Evolutionary conservation across 2,113 vertebrate genomes (phyloP), one percentile per base, ranked within the genome.

Genomic region (Salvator merianae): DNA sequence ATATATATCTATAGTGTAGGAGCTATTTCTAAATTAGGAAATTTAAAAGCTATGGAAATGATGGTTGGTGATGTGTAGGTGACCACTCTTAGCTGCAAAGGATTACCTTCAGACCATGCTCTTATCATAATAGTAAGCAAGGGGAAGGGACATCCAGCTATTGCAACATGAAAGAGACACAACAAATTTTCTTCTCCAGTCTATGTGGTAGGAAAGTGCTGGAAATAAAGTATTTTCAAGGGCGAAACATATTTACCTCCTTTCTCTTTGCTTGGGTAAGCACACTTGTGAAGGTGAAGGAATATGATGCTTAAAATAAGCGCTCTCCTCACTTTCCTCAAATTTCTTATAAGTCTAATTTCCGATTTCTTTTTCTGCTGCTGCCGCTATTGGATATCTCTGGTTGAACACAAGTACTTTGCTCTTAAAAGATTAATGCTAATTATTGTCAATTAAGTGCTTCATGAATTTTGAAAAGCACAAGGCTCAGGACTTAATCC

Each of bases 361-460:
- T n/a, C 43, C 14, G 43, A 47, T 47, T 47, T 47, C 43, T 47
- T 47, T 9, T 68, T 12, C 12, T 32, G 66, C 66, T 32, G 16
- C 43, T n/a, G 3, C 34, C 28, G 36, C 28, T 43, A 22, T 72
- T 73, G 32, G 16, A 22, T 62, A 59, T 13, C 34, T 62, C 68
- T 72, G 69, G 7, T 82, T 72, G 20, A 72, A 62, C 36, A 40
- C 26, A 62, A 62, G 68, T 28, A 22, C 70, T 32, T 30, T 63
- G 53, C 28, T 82, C 36, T 32, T 28, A 38, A 40, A 82, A 43
- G 80, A 10, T 70, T 73, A 38, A 62, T 82, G 69, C 80, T 82
- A 73, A 82, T 73, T 82, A 40, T 38, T 73, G 70, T 63, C 81
- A 73, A 73, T 74, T 63, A 73, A 63, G 71, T n/a, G 70, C 68